Evolutionary conservation across 1,140 invertebrate genomes (phyloP).

Genomic region (Drosophila cardini): DNA sequence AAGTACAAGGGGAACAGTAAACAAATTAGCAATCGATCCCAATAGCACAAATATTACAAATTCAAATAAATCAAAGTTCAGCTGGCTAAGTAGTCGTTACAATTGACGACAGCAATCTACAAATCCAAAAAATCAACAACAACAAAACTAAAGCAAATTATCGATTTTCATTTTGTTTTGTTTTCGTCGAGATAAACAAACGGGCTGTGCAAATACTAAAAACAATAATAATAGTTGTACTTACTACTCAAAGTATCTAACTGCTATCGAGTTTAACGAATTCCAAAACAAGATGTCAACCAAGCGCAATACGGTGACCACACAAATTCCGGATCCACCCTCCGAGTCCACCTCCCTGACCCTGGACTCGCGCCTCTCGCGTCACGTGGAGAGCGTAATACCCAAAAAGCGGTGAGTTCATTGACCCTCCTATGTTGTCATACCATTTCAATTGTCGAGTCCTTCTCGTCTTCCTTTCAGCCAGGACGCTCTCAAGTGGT

Average conservation of each 20-base stretch:
- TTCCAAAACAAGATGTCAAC: conserved; percentile 45
- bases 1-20: conserved; percentile 17
- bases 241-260: not conserved
- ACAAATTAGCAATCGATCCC: conserved; percentile 1
- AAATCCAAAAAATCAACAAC: conserved; percentile 8
- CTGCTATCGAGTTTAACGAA: conserved; percentile 2
- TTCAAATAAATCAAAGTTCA: conserved; percentile 8
- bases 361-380: conserved; percentile 69
- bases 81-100: conserved; percentile 41
- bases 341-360: conserved; percentile 54
- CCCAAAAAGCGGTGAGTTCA: conserved; percentile 73
- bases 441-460: not conserved
- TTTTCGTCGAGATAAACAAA: not conserved
- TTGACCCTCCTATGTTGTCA: conserved; percentile 6
- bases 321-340: conserved; percentile 53
- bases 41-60: not conserved
- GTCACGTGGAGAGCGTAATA: conserved; percentile 73
- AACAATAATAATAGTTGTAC: conserved; percentile 19
- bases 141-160: conserved; percentile 41
- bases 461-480: conserved; percentile 86
- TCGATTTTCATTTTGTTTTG: conserved; percentile 54
- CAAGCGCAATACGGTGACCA: conserved; percentile 65
- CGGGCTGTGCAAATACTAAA: conserved; percentile 47
- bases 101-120: conserved; percentile 19
- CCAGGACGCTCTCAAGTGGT: conserved; percentile 96